A percentile compares a stretch with the other conserved stretches of the same genome.
Evolutionary conservation across 1,140 invertebrate species (phyloP).

Genomic region (Leptonema lineaticorne): DNA sequence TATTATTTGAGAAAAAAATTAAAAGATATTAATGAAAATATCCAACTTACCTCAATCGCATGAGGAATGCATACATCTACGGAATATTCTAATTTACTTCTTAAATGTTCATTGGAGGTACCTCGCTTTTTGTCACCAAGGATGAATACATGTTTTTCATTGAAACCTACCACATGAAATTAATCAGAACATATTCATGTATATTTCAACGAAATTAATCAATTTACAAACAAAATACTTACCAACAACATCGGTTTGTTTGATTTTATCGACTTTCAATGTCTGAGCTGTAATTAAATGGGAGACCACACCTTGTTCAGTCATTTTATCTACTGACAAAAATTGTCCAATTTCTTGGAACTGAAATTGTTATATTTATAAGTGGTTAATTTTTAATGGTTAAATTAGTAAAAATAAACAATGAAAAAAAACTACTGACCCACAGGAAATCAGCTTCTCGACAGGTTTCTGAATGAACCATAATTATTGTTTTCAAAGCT

Average conservation of each 20-base stretch:
- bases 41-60: slow-evolving; percentile 44
- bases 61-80: slow-evolving; percentile 46
- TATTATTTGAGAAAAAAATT: background rate
- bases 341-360: slow-evolving; percentile 39
- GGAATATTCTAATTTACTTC: slow-evolving; percentile 37
- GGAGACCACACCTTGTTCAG: slow-evolving; percentile 45
- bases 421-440: slow-evolving; percentile 43
- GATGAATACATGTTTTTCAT: slow-evolving; percentile 45
- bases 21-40: background rate
- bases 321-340: slow-evolving; percentile 39
- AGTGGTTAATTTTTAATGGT: no score
- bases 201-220: no score
- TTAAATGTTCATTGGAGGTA: slow-evolving; percentile 44
- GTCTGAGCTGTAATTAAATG: slow-evolving; percentile 45
- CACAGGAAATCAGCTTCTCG: slow-evolving; percentile 39
- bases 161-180: slow-evolving; percentile 45
- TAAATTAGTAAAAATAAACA: no score
- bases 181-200: slow-evolving; percentile 6
- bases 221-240: no score
- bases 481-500: slow-evolving; percentile 50
- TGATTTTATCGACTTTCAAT: slow-evolving; percentile 44
- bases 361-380: no score
- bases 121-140: slow-evolving; percentile 49
- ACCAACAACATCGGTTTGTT: slow-evolving; percentile 48
- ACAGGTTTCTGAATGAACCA: slow-evolving; percentile 46